Evolutionary conservation across 2,888 invertebrate genomes (phyloP), one percentile per base, ranked within the genome.

Genomic region (Strigamia transsilvanica): DNA sequence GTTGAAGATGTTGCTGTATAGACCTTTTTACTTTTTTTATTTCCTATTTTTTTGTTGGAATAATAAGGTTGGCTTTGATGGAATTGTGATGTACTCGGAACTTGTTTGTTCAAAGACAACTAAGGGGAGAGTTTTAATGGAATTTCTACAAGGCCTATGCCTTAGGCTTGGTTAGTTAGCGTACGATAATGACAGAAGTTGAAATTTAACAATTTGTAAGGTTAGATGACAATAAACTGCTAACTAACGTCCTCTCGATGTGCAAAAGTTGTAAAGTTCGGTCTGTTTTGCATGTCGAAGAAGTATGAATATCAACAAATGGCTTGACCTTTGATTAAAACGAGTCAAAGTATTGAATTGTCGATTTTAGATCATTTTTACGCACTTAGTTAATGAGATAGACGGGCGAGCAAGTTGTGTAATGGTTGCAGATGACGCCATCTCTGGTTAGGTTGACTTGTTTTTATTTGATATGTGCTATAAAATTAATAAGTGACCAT

Each of bases 81-180:
- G 73, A 73, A 73, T 73, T 73, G 73, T 73, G 73, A 73, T 73
- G 73, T 73, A 73, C 73, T 73, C 73, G 73, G 73, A 73, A 73
- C 73, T 73, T 73, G 73, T 73, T 73, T 73, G 73, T 73, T 23
- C 23, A 23, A 27, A 73, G 56, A 18, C 56, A 56, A 56, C 56
- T 56, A 9, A 56, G 56, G 73, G 73, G 73, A 73, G 73, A 73
- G 73, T 73, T 73, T 73, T 73, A 73, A 73, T 73, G 73, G 73
- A 73, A 73, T 73, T 73, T 73, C 73, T 73, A 73, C 73, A 73
- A 73, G 32, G 32, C 10, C 13, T 4, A 32, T 32, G 73, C 73
- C 73, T 27, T 32, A 27, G 73, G 73, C 73, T 73, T 73, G 32
- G 23, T 73, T 73, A 73, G 73, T 73, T 27, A 32, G 12, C 73